Conservation (phyloP, 2,797 vertebrate species). For the Enteromius thamalakanensis region DNA sequence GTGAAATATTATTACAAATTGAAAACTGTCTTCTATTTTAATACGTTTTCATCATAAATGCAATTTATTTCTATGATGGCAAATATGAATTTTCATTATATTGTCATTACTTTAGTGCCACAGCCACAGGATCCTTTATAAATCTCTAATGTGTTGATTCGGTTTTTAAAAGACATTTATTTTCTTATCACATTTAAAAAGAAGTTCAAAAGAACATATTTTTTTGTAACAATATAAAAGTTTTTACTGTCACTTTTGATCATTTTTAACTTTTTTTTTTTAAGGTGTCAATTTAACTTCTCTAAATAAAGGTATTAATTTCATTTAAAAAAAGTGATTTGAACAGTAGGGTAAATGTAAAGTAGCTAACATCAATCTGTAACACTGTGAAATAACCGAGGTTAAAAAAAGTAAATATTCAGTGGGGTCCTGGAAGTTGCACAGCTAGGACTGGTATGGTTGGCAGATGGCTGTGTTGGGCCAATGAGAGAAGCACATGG, state of each 20-base stretch:
- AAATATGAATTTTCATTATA: background rate
- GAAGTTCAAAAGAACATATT: background rate
- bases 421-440: constrained; percentile 18
- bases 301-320: background rate
- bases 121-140: background rate
- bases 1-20: background rate
- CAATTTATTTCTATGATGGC: background rate
- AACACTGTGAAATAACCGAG: background rate
- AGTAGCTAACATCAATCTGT: constrained; percentile 2
- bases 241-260: background rate
- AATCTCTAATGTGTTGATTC: background rate
- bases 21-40: background rate
- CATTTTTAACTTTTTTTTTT: no score
- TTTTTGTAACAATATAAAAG: background rate
- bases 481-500: constrained; percentile 70
- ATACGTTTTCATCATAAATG: background rate
- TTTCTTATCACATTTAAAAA: background rate
- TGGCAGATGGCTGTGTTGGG: constrained; percentile 21
- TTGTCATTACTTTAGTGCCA: background rate
- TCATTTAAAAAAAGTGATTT: background rate
- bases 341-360: background rate
- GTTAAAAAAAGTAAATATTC: constrained; percentile 17
- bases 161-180: background rate
- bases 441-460: constrained; percentile 7
- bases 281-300: background rate